Conservation (phyloP, 2,113 vertebrate genomes). For the Antennarius striatus region DNA sequence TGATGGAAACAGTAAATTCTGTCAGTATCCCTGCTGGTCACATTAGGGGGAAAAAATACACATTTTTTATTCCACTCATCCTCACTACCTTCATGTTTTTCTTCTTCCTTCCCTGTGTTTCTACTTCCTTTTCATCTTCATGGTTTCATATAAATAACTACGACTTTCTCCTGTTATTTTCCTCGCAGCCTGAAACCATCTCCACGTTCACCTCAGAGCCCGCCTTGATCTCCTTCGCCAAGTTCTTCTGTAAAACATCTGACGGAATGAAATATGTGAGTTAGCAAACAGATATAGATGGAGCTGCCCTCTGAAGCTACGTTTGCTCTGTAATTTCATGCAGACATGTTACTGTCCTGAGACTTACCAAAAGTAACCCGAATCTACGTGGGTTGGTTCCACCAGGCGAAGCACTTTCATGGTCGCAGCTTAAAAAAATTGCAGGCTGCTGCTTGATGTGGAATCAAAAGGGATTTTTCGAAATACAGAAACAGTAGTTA, state of each 20-base stretch:
- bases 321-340: background rate
- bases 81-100: constrained; percentile 1
- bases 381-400: too few relatives aligned
- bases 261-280: constrained; percentile 85
- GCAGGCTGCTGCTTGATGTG: too few relatives aligned
- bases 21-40: constrained; percentile 38
- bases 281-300: constrained; percentile 11
- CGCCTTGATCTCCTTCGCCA: constrained; percentile 92
- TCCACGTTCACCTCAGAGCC: constrained; percentile 95
- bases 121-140: background rate
- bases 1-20: constrained; percentile 23
- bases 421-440: too few relatives aligned
- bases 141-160: background rate
- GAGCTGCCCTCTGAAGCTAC: background rate
- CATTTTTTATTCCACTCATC: constrained; percentile 18
- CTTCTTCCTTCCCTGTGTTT: background rate
- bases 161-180: background rate
- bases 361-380: too few relatives aligned
- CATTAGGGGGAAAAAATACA: background rate
- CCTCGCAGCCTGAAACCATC: constrained; percentile 90
- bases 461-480: too few relatives aligned
- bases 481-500: too few relatives aligned
- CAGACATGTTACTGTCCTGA: background rate
- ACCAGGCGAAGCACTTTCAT: too few relatives aligned
- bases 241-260: constrained; percentile 93